Evolutionary conservation across 2,888 invertebrate species (phyloP).

Genomic region (Rotaria sp.): DNA sequence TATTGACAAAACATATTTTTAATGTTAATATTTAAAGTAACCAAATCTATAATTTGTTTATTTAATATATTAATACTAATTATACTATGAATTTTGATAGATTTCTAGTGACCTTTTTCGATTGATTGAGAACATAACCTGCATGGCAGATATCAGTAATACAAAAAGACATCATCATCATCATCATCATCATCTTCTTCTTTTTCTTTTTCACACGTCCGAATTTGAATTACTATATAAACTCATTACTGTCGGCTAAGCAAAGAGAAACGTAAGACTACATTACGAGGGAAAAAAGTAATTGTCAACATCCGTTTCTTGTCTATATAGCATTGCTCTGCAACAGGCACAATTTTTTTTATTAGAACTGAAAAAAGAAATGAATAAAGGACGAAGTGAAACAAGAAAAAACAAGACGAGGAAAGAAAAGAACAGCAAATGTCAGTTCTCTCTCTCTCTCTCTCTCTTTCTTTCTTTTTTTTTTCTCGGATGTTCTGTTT

Average conservation of each 20-base stretch:
- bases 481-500: not conserved
- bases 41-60: not conserved
- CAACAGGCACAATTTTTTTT: not conserved
- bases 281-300: not conserved
- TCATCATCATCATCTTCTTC: too few species aligned
- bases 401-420: not conserved
- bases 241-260: not conserved
- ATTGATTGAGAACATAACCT: too few species aligned
- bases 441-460: not conserved
- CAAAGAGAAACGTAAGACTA: not conserved
- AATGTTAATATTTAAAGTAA: not conserved
- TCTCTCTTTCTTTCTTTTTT: not conserved
- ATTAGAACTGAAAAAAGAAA: not conserved
- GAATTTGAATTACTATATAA: not conserved
- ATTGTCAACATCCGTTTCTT: slow-evolving; percentile 22
- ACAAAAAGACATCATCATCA: too few species aligned
- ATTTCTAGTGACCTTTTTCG: too few species aligned
- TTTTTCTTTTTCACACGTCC: not conserved
- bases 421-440: not conserved
- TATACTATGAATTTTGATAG: too few species aligned
- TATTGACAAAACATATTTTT: not conserved
- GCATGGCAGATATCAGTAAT: too few species aligned
- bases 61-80: not conserved
- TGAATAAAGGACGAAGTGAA: not conserved
- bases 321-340: not conserved